Base-by-base conservation (phyloP, 2,888 invertebrate genomes). In the Odiellus spinosus region DNA sequence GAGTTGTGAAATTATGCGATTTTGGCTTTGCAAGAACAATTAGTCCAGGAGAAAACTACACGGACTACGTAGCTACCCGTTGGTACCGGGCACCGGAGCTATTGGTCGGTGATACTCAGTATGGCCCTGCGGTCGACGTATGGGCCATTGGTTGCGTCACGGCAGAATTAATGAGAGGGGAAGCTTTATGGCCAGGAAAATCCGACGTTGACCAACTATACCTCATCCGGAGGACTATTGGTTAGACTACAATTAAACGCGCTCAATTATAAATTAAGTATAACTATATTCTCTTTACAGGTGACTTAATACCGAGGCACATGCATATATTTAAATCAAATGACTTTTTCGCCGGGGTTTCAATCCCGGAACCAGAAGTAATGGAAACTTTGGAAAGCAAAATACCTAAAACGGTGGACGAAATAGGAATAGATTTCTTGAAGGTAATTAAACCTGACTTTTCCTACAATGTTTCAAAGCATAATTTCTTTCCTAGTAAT, bases 11-110 rank as follows among this genome's bases (percentile, higher is more conserved):
- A 67, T 72, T 98, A 2, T 98, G 90, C 64, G 96, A 98, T 69
- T 98, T 98, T 68, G 98, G 98, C 44, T 98, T 98, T 68, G 98
- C 98, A 0, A 75, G 98, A 60, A 83, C 93, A 76, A 75, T 98
- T 61, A 73, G 73, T 74, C 90, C 93, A 1, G 91, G 87, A 1
- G 96, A 96, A 73, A 87, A 90, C 66, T 98, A 95, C 67, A 98
- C 96, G 45, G 98, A 98, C 69, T 98, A 98, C 67, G 98, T 98
- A 55, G 96, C 96, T 40, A 98, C 98, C 34, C 74, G 96, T 46
- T 98, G 96, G 96, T 98, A 98, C 71, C 74, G 98, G 51, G 86
- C 93, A 4, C 96, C 96, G 0, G 96, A 98, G 66, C 72, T 98
- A 19, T 73, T 98, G 41, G 96, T 98, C 0, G 98, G 96, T 0